A percentile compares a stretch with the other conserved stretches of the same genome.
These are phyloP conservation scores for Linnaemya vulpina DNA, from an alignment of 2,888 invertebrate genomes.

Conservation along the genomic window DNA sequence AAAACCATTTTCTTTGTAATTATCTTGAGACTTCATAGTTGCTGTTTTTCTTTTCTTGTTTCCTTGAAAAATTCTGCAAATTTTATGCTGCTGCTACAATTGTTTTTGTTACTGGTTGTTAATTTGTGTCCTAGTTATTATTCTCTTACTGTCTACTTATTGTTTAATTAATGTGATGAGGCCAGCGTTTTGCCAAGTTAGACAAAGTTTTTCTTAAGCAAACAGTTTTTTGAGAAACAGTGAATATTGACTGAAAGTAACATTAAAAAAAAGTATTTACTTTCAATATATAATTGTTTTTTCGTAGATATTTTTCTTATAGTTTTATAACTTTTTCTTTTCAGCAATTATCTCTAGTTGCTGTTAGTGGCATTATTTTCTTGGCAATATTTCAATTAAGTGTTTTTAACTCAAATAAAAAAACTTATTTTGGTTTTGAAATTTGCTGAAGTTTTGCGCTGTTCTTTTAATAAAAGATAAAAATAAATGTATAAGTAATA, in stretches of 20 bases:
- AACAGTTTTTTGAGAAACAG: background rate
- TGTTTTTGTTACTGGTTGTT: background rate
- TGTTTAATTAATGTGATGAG: constrained; percentile 50
- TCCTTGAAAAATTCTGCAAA: background rate
- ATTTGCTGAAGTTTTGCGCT: constrained; percentile 16
- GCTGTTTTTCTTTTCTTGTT: background rate
- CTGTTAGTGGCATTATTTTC: background rate
- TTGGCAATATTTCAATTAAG: constrained; percentile 32
- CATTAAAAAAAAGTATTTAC: background rate
- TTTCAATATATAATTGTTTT: background rate
- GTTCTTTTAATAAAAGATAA: background rate
- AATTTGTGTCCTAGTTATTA: constrained; percentile 5
- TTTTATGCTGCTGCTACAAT: background rate
- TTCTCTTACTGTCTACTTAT: constrained; percentile 37
- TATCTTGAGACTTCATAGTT: background rate
- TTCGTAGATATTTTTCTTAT: background rate
- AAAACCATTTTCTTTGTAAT: background rate
- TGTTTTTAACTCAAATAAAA: background rate
- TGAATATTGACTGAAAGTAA: background rate
- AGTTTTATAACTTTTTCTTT: background rate
- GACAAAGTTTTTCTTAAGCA: background rate
- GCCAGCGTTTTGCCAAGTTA: background rate
- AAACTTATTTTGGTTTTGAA: background rate
- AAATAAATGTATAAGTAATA: too few species aligned
- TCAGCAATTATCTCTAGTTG: constrained; percentile 3